These are phyloP conservation scores for Macrophya alboannulata DNA, from an alignment of 2,888 invertebrate species.

Conservation along the genomic window DNA sequence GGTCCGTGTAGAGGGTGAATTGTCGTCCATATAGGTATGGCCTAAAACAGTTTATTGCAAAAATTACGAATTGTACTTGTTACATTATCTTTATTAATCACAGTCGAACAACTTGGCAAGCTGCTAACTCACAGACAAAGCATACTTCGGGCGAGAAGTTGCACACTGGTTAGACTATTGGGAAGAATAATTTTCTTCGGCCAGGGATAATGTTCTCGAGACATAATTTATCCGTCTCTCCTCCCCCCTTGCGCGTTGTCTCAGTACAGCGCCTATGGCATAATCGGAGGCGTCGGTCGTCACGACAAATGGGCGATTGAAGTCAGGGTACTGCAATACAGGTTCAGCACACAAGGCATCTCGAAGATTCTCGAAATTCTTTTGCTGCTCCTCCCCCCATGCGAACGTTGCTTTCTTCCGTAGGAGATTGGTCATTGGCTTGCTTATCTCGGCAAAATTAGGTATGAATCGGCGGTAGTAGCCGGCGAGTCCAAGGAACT, in stretches of 20 bases:
- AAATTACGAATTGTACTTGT: not conserved
- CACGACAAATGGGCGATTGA: too few relatives aligned
- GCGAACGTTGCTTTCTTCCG: not conserved
- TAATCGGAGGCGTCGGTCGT: too few relatives aligned
- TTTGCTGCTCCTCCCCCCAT: conserved; percentile 15
- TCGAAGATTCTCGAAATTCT: not conserved
- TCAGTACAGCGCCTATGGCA: conserved; percentile 17
- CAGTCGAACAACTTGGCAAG: conserved; percentile 68
- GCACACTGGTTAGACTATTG: conserved; percentile 87
- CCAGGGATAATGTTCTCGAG: not conserved
- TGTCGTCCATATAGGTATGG: too few relatives aligned
- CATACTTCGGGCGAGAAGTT: conserved; percentile 83
- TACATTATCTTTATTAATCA: not conserved
- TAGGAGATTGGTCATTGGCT: not conserved
- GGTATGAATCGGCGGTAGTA: too few relatives aligned
- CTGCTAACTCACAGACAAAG: conserved; percentile 76
- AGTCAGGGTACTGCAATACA: too few relatives aligned
- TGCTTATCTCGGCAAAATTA: not conserved
- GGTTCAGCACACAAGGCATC: not conserved
- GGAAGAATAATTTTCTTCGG: conserved; percentile 74
- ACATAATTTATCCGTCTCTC: not conserved
- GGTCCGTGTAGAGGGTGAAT: too few relatives aligned
- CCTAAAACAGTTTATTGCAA: too few relatives aligned
- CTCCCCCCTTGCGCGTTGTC: not conserved
- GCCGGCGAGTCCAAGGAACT: not conserved